Evolutionary conservation across 1,140 invertebrate genomes (phyloP), one percentile per base, ranked within the genome.

Genomic region (Papilio dardanus): DNA sequence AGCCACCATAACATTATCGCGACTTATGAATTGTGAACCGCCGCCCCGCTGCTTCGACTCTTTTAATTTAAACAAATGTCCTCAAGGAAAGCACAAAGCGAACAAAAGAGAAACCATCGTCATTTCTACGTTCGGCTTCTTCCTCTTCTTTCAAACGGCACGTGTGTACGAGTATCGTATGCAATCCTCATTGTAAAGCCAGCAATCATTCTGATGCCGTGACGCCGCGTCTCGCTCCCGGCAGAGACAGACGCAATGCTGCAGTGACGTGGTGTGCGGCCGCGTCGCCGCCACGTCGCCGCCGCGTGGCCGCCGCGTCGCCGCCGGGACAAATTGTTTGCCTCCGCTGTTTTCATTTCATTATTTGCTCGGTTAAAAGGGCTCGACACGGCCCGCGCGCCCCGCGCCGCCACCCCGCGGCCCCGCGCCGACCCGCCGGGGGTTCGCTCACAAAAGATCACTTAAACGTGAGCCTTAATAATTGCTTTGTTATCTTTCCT

Each of bases 301-400:
- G 42, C 42, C 42, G 24, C 10, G 14, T 46, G n/a, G 42, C n/a
- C n/a, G 42, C 42, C 42, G 24, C 10, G n/a, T n/a, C 30, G 54
- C 54, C 12, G 30, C 21, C 14, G 21, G 54, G 54, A 3, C 14
- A 35, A 66, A 66, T 66, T 16, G 30, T 33, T 66, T 66, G 16
- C 62, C 62, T 33, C n/a, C 62, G 31, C 31, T 66, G 62, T 66
- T 66, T 66, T 66, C 10, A 66, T 66, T 66, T 66, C 62, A 66
- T 66, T 66, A 66, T 66, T 66, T 66, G 62, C 62, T 66, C 62
- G 3, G 62, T 66, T 66, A 66, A 35, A 66, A 66, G 62, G 62
- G 30, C 62, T 66, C 62, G 16, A 16, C 30, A 16, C n/a, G 30
- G 30, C 30, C 16, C 62, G 24, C 62, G 1, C 62, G 6, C 62